These are phyloP conservation scores for Pantelozetes paolii DNA, from an alignment of 2,888 invertebrate genomes.

Conservation along the genomic window DNA sequence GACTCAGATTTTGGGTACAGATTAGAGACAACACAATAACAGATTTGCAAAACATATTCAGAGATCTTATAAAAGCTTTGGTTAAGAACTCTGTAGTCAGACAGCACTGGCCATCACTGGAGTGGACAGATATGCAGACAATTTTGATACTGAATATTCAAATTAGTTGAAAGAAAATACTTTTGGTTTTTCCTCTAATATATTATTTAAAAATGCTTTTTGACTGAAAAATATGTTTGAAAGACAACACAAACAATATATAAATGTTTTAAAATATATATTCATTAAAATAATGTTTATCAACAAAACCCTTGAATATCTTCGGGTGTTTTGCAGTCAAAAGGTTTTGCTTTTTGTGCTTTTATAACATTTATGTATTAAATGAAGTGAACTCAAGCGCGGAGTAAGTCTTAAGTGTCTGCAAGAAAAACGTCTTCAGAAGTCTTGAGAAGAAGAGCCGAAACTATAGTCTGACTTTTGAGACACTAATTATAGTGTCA, in stretches of 20 bases:
- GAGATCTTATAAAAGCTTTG: neutral
- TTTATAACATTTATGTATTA: neutral
- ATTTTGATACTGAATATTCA: neutral
- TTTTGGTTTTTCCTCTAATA: neutral
- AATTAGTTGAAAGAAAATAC: neutral
- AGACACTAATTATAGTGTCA: constrained; percentile 27
- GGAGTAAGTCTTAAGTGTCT: neutral
- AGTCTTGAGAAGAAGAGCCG: neutral
- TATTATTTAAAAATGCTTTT: neutral
- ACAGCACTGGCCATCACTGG: no score
- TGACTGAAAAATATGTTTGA: neutral
- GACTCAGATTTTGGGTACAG: neutral
- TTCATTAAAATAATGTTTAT: neutral
- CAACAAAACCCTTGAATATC: neutral
- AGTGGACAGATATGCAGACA: neutral
- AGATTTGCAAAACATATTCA: neutral
- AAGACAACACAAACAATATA: neutral
- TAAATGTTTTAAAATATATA: neutral
- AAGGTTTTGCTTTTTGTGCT: neutral
- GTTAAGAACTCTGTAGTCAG: neutral
- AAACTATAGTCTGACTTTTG: constrained; percentile 8
- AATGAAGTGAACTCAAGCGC: neutral
- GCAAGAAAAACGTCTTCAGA: neutral
- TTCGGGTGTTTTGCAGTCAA: neutral
- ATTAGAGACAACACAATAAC: neutral